A percentile compares a stretch with the other conserved stretches of the same genome.
Conservation (phyloP, 2,113 vertebrate genomes). For the Carassius gibelio region DNA sequence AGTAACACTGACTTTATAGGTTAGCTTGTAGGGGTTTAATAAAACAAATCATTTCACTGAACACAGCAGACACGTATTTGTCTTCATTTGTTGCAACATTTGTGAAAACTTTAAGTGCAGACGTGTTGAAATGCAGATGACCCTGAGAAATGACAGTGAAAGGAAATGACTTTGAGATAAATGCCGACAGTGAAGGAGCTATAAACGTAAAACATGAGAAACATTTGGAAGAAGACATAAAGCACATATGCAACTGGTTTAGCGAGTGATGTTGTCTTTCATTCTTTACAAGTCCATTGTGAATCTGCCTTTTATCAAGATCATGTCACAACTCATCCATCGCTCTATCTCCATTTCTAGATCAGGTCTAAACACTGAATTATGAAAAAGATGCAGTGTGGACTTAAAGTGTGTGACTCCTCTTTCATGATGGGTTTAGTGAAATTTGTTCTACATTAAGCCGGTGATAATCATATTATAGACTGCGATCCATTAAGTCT, state of each 20-base stretch:
- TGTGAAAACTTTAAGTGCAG: conserved; percentile 13
- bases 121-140: conserved; percentile 14
- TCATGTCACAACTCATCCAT: conserved; percentile 61
- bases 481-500: conserved; percentile 96
- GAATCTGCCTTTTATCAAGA: conserved; percentile 28
- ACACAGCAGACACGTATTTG: background rate
- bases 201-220: conserved; percentile 56
- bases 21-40: background rate
- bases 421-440: conserved; percentile 82
- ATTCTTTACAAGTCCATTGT: conserved; percentile 27
- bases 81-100: conserved; percentile 28
- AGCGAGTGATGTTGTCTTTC: conserved; percentile 52
- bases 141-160: conserved; percentile 2
- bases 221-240: conserved; percentile 37
- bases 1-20: no score
- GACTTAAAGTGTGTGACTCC: conserved; percentile 69
- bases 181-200: conserved; percentile 39
- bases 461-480: conserved; percentile 97
- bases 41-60: conserved; percentile 35
- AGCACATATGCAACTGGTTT: conserved; percentile 56
- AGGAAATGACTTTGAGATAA: conserved; percentile 36
- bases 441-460: conserved; percentile 94
- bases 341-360: conserved; percentile 54
- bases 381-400: conserved; percentile 72
- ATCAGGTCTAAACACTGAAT: conserved; percentile 62